Evolutionary conservation across 1,140 invertebrate species (phyloP), one percentile per base, ranked within the genome.

Genomic region (Leptestheria dahalacensis): DNA sequence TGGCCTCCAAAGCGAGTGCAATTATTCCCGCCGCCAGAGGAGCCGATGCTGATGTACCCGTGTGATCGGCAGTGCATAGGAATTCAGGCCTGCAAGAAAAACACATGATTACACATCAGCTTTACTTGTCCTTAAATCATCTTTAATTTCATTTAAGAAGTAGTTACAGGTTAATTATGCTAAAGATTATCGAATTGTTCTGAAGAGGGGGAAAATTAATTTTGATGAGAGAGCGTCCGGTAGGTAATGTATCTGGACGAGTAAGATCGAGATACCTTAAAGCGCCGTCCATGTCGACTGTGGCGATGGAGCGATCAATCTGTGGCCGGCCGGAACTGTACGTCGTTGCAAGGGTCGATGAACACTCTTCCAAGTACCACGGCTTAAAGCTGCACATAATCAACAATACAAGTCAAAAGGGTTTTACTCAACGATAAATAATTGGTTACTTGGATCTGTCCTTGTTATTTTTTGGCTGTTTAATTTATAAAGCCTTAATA

Each of bases 351-450:
- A 98, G 73, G 2, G 93, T 97, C 3, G 93, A 97, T 1, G 93
- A 91, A 68, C 94, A 98, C 72, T 96, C 90, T 75, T 97, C 94
- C 55, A 96, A 77, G 71, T 99, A 99, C 95, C 96, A 99, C 0
- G 96, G 96, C 67, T 91, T 90, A 65, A 83, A 87, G 18, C 80
- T 82, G 63, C n/a, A n/a, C n/a, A n/a, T n/a, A 41, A 41, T 9
- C 25, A 62, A 68, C 1, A 23, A 2, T 46, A 64, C 61, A 50
- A 61, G 18, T 11, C 20, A 56, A 56, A 56, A 2, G 9, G n/a
- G n/a, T n/a, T n/a, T n/a, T n/a, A n/a, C n/a, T n/a, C n/a, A n/a
- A n/a, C n/a, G n/a, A n/a, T n/a, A n/a, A n/a, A n/a, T n/a, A n/a
- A n/a, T n/a, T n/a, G n/a, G n/a, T n/a, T n/a, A n/a, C n/a, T n/a